These are phyloP conservation scores for Trimorus sp. DNA, from an alignment of 2,888 invertebrate species.

Conservation along the genomic window DNA sequence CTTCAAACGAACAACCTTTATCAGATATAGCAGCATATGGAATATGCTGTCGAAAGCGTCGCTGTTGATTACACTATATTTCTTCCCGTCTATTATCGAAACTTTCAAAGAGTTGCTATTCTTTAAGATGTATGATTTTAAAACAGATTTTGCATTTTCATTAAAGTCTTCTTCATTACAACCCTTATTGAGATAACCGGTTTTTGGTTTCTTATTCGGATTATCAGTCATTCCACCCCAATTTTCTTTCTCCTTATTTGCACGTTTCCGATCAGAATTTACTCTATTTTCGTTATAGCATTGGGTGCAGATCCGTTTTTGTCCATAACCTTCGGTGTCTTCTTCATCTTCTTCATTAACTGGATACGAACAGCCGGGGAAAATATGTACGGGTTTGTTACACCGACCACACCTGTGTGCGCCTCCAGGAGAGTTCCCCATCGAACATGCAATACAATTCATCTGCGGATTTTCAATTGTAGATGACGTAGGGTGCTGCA, in stretches of 20 bases:
- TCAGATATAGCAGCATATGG: neutral
- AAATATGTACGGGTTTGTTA: neutral
- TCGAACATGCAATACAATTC: no score
- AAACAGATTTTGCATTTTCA: neutral
- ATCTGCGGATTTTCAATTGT: no score
- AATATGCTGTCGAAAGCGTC: slow-evolving; percentile 12
- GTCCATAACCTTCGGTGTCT: neutral
- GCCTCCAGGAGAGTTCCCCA: no score
- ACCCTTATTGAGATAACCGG: neutral
- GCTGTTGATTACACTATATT: neutral
- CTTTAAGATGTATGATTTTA: slow-evolving; percentile 7
- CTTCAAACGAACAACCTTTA: neutral
- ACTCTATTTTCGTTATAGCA: neutral
- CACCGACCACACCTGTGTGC: no score
- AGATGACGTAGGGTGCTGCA: no score
- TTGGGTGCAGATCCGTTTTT: neutral
- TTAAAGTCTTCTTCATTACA: neutral
- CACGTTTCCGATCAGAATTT: neutral
- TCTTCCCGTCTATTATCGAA: neutral
- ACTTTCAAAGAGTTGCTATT: slow-evolving; percentile 9
- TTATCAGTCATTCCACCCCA: no score
- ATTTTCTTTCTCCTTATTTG: neutral
- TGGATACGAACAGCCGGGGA: neutral
- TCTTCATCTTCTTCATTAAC: neutral
- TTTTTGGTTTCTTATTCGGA: slow-evolving; percentile 6